These are phyloP conservation scores for Scolopax rusticola DNA, from an alignment of 2,797 vertebrate species.

Conservation along the genomic window DNA sequence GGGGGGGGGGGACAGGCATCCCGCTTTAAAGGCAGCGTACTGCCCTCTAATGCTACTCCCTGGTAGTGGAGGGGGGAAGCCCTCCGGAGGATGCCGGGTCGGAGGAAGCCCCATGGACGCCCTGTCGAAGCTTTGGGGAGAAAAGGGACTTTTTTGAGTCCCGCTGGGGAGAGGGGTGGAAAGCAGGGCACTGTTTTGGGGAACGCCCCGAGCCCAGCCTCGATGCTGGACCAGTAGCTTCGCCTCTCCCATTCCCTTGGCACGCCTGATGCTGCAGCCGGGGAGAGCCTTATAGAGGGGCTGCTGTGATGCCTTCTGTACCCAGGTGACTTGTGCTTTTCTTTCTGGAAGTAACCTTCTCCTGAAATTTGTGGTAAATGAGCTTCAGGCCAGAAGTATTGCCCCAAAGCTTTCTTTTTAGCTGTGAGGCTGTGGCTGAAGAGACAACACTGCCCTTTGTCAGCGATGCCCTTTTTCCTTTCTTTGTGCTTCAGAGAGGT, in stretches of 20 bases:
- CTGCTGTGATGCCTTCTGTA: background rate
- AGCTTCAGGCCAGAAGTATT: background rate
- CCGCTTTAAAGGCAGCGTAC: background rate
- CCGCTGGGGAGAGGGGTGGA: background rate
- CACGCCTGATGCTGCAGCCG: no score
- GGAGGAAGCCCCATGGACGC: background rate
- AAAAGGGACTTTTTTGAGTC: background rate
- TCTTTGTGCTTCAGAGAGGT: background rate
- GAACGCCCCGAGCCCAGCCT: background rate
- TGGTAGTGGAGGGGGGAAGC: background rate
- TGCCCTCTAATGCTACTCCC: constrained; percentile 42
- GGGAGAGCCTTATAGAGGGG: background rate
- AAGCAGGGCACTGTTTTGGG: background rate
- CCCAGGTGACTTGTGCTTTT: background rate
- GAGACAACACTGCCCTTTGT: background rate
- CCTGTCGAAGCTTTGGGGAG: background rate
- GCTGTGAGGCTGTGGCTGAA: background rate
- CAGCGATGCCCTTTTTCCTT: background rate
- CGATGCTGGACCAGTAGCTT: background rate
- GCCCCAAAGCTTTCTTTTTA: background rate
- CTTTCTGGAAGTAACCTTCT: background rate
- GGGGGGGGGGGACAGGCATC: fast-evolving
- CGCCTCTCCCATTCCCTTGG: background rate
- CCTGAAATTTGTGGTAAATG: background rate
- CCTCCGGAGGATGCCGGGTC: background rate